A percentile compares a stretch with the other conserved stretches of the same genome.
Conservation (phyloP, 1,140 invertebrate species). For the Drepana arcuata region DNA sequence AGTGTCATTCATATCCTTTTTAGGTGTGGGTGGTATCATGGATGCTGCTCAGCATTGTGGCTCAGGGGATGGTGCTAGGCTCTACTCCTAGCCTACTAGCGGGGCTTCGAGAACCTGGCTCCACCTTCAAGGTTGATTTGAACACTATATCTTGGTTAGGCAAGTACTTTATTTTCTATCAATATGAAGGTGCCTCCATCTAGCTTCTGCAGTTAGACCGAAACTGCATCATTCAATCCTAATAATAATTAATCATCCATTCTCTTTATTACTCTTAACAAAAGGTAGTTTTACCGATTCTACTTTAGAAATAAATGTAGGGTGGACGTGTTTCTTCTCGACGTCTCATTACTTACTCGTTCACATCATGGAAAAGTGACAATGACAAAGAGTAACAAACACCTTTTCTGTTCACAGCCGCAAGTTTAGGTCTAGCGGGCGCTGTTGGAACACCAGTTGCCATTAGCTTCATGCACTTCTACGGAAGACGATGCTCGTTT, state of each 20-base stretch:
- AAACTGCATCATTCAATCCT: neutral
- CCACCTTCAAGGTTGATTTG: conserved; percentile 29
- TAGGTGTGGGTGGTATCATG: too few relatives aligned
- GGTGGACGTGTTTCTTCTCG: neutral
- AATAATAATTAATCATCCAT: neutral
- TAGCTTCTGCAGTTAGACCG: too few relatives aligned
- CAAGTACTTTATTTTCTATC: conserved; percentile 7
- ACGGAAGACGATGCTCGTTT: conserved; percentile 31
- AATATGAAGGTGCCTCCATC: too few relatives aligned
- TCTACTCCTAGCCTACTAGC: conserved; percentile 33
- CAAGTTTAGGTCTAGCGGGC: conserved; percentile 28
- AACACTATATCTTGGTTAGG: conserved; percentile 36
- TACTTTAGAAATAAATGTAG: neutral
- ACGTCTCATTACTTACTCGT: too few relatives aligned
- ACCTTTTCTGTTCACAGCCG: conserved; percentile 28
- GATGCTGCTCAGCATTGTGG: conserved; percentile 35
- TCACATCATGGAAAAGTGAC: too few relatives aligned
- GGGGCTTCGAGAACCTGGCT: conserved; percentile 21
- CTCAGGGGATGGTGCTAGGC: conserved; percentile 40
- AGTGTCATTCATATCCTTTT: too few relatives aligned
- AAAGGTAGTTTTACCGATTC: neutral
- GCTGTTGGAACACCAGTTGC: conserved; percentile 38
- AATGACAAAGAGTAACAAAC: too few relatives aligned
- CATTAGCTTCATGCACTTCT: conserved; percentile 35
- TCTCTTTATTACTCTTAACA: neutral